These are phyloP conservation scores for Cebidichthys violaceus DNA, from an alignment of 2,113 vertebrate genomes.

Conservation along the genomic window DNA sequence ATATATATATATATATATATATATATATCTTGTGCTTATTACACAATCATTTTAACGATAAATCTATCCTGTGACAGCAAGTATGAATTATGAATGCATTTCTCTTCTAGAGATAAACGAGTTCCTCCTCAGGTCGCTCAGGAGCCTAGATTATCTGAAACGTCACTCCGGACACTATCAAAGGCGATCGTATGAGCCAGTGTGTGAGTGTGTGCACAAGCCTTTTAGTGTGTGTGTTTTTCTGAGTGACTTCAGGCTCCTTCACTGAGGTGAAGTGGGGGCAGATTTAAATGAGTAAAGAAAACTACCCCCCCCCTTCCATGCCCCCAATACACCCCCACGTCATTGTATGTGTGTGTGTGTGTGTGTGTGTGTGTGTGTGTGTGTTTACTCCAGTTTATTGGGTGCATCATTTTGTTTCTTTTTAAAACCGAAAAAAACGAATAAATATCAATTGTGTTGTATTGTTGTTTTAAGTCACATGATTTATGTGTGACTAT, in stretches of 20 bases:
- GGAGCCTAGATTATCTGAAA: neutral
- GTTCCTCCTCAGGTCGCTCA: neutral
- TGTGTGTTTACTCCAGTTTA: neutral
- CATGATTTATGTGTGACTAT: conserved; percentile 31
- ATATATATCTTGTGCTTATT: too few relatives aligned
- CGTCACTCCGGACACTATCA: conserved; percentile 18
- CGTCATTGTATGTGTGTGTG: conserved; percentile 41
- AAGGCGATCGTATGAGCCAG: conserved; percentile 25
- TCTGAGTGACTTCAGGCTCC: conserved; percentile 70
- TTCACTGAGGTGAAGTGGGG: conserved; percentile 81
- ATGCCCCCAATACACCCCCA: conserved; percentile 5
- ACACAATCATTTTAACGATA: neutral
- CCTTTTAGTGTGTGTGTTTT: conserved; percentile 71
- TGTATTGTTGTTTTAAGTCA: too few relatives aligned
- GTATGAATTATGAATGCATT: neutral
- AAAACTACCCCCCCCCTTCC: conserved; percentile 52
- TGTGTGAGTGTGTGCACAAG: conserved; percentile 56
- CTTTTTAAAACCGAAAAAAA: neutral
- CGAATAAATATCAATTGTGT: neutral
- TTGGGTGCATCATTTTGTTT: neutral
- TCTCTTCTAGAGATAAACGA: neutral
- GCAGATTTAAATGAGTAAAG: conserved; percentile 80
- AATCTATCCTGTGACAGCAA: neutral
- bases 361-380: conserved; percentile 43
- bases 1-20: neutral